Evolutionary conservation across 2,797 vertebrate genomes (phyloP).

Genomic region (Mallotus villosus): DNA sequence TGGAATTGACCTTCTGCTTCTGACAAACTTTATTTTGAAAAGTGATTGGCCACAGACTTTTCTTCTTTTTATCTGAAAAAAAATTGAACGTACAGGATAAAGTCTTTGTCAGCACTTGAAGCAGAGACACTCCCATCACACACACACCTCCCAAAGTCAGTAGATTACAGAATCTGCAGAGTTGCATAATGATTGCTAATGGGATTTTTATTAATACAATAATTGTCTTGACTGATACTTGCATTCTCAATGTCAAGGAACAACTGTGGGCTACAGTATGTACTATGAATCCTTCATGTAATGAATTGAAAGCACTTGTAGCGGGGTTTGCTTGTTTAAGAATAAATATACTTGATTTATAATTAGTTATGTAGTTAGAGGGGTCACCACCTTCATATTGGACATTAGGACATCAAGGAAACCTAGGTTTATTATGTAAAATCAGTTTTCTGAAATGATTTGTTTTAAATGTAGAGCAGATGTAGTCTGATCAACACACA

Average conservation of each 20-base stretch:
- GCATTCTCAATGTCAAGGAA: constrained; percentile 69
- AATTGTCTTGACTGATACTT: constrained; percentile 65
- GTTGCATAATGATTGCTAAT: constrained; percentile 68
- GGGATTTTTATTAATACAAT: constrained; percentile 71
- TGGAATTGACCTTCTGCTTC: constrained; percentile 48
- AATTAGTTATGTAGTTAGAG: no score
- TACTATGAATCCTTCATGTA: constrained; percentile 51
- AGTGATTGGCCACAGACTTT: neutral
- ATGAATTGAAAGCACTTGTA: constrained; percentile 44
- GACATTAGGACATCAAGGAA: no score
- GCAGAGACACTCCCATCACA: constrained; percentile 49
- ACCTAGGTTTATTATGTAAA: no score
- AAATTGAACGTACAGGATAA: constrained; percentile 47
- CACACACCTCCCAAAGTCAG: constrained; percentile 51
- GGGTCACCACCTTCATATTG: no score
- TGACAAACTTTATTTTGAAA: constrained; percentile 32
- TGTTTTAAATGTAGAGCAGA: no score
- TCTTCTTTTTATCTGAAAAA: constrained; percentile 28
- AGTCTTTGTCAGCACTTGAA: constrained; percentile 73
- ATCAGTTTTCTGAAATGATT: no score
- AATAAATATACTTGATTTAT: no score
- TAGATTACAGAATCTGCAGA: constrained; percentile 73
- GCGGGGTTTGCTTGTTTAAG: no score
- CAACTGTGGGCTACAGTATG: constrained; percentile 53
- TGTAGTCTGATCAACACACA: no score